Percentiles rank a stretch among this genome's conserved stretches.
Conservation (phyloP, 37 sponge, comb jelly and placozoan genomes). For the Petrosia ficiformis region DNA sequence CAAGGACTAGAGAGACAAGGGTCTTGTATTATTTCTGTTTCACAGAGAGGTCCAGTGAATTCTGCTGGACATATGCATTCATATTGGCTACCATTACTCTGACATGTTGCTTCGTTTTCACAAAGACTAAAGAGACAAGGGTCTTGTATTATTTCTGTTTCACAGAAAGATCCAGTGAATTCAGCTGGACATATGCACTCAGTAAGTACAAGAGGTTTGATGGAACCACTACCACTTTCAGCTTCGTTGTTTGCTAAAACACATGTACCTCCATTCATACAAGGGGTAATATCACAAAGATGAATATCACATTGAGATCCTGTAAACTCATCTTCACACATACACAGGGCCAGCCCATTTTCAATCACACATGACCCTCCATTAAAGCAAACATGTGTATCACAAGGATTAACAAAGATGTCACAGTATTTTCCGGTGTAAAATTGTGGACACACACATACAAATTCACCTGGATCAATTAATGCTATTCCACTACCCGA, state of each 20-base stretch:
- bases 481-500: too few relatives aligned
- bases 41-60: slow-evolving; percentile 53
- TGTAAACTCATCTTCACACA: slow-evolving; percentile 14
- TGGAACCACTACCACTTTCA: neutral
- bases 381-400: neutral
- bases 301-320: slow-evolving; percentile 18
- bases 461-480: slow-evolving; percentile 12
- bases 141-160: slow-evolving; percentile 22
- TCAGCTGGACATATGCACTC: slow-evolving; percentile 37
- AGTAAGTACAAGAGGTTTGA: too few relatives aligned
- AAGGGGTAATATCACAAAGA: slow-evolving; percentile 14
- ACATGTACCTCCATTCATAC: slow-evolving; percentile 15
- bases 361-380: neutral
- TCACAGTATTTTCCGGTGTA: slow-evolving; percentile 12
- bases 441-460: slow-evolving; percentile 20
- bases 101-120: slow-evolving; percentile 16
- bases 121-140: neutral
- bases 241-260: neutral
- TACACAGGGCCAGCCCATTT: neutral
- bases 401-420: neutral
- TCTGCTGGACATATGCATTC: slow-evolving; percentile 26
- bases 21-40: slow-evolving; percentile 17
- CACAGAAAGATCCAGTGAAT: slow-evolving; percentile 49
- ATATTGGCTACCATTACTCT: slow-evolving; percentile 4
- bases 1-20: slow-evolving; percentile 22